Percentiles rank a stretch among this genome's conserved stretches.
Evolutionary conservation across 1,140 invertebrate genomes (phyloP).

Genomic region (Drosophila littoralis): DNA sequence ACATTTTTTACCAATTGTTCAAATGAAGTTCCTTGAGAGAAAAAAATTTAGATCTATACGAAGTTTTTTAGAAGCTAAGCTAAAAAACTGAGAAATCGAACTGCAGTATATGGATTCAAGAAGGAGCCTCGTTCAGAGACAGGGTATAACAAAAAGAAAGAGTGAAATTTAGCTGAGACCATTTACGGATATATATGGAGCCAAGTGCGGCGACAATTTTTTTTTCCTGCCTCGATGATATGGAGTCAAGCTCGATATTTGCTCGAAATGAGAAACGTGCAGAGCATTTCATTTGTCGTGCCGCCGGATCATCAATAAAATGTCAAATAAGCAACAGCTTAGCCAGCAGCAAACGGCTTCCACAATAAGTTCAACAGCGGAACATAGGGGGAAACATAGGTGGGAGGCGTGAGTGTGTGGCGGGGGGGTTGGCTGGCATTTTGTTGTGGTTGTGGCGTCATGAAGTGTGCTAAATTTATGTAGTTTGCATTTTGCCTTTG

Average conservation of each 20-base stretch:
- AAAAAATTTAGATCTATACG: no score
- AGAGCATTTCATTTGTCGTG: conserved; percentile 59
- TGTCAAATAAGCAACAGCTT: conserved; percentile 65
- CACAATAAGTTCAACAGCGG: conserved; percentile 36
- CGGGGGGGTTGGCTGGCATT: no score
- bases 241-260: conserved; percentile 54
- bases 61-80: no score
- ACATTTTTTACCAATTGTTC: no score
- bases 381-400: neutral
- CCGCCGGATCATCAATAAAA: conserved; percentile 72
- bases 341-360: conserved; percentile 33
- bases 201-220: conserved; percentile 32
- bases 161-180: conserved; percentile 54
- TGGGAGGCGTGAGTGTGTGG: neutral
- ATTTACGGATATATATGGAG: conserved; percentile 38
- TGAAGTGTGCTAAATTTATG: conserved; percentile 70
- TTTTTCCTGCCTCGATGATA: conserved; percentile 25
- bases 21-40: no score
- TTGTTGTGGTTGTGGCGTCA: conserved; percentile 15
- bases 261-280: conserved; percentile 77
- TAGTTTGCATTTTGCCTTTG: conserved; percentile 74
- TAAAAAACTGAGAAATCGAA: no score
- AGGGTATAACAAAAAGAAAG: conserved; percentile 30
- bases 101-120: no score
- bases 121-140: no score